Evolutionary conservation across 2,888 invertebrate genomes (phyloP), one percentile per base, ranked within the genome.

Genomic region (Cremastinae sp.): DNA sequence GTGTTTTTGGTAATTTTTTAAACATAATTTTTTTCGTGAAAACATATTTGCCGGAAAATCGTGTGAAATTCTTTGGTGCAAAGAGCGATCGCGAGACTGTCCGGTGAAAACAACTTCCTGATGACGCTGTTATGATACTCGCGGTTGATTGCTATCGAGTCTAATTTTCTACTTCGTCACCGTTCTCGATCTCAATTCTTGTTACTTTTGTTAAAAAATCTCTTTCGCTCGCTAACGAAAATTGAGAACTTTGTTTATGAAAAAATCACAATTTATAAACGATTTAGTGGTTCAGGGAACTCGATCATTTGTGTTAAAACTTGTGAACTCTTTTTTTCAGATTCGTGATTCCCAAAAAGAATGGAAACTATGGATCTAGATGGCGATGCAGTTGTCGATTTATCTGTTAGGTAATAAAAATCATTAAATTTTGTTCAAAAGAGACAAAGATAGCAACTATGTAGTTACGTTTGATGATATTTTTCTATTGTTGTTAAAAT

Each of bases 331-430:
- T 49, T 76, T 53, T 74, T 83, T 81, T 4, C 74, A 85, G 86
- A 79, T 72, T 75, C 51, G 72, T 62, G 51, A 41, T 51, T 53
- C 72, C 45, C 53, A 66, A 68, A 78, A 75, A 85, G 78, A 82
- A 91, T 91, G 92, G 92, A 92, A 88, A 94, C 93, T 91, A 96
- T 96, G 96, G 96, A 96, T 90, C 94, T 96, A 89, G 96, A 96
- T 91, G 96, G 91, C 71, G 91, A 96, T 90, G 93, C 94, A 87
- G 96, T 96, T 82, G 96, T 97, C 85, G 96, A 97, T 92, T 93
- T 97, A 85, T 96, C 96, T 91, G 93, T 96, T 88, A 93, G 95
- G 95, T 95, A 91, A 92, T 90, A 84, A 72, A 65, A 74, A 10
- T 43, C 18, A 45, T 41, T 56, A 9, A 41, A 35, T 9, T 22